Conservation (phyloP, 1,140 invertebrate species). For the Elymnias hypermnestra region DNA sequence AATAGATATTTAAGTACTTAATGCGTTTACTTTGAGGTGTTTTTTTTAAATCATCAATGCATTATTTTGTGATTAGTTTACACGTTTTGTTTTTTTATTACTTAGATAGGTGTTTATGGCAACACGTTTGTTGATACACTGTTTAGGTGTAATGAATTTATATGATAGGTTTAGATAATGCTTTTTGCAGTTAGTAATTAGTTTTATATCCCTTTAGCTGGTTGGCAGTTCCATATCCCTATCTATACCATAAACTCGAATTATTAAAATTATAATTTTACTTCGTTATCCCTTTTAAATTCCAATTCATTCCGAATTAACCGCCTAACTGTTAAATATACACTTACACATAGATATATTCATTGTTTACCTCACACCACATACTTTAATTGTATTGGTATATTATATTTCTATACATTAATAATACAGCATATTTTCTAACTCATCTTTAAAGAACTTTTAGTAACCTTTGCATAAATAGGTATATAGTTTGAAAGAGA, state of each 20-base stretch:
- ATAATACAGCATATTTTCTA: slow-evolving; percentile 13
- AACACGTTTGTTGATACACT: slow-evolving; percentile 32
- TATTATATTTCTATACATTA: slow-evolving; percentile 9
- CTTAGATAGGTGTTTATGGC: slow-evolving; percentile 32
- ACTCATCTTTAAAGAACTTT: no score
- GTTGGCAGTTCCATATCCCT: slow-evolving; percentile 17
- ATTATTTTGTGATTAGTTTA: slow-evolving; percentile 50
- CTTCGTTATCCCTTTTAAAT: background rate
- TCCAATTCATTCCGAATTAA: slow-evolving; percentile 7
- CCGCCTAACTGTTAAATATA: background rate
- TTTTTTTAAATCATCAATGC: slow-evolving; percentile 35
- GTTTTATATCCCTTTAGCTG: slow-evolving; percentile 1
- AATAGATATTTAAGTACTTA: slow-evolving; percentile 38
- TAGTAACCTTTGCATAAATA: no score
- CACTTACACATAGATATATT: slow-evolving; percentile 13
- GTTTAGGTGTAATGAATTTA: slow-evolving; percentile 19
- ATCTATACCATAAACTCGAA: background rate
- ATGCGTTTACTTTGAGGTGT: slow-evolving; percentile 27
- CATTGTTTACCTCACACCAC: slow-evolving; percentile 42
- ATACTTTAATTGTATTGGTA: slow-evolving; percentile 11
- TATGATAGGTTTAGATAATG: slow-evolving; percentile 4
- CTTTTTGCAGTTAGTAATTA: slow-evolving; percentile 2
- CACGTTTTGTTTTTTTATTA: slow-evolving; percentile 35
- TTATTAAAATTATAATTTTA: slow-evolving; percentile 2
- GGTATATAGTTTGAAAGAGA: no score